Evolutionary conservation across 2,113 vertebrate species (phyloP), one percentile per base, ranked within the genome.

Genomic region (Syngnathus typhle): DNA sequence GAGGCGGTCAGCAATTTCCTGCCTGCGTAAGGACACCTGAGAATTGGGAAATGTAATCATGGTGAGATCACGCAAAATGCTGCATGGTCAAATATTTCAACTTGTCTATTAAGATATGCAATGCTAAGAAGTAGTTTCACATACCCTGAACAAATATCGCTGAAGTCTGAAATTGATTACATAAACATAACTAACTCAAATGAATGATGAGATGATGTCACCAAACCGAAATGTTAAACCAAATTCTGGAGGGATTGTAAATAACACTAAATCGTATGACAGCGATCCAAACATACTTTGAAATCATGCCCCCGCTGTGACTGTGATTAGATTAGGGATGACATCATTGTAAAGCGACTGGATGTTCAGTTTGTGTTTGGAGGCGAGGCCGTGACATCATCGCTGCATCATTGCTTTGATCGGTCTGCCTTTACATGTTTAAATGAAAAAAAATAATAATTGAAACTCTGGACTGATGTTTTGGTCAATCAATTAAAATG

Each of bases 1-100:
- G 78, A 99, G 94, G 38, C 89, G 91, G 64, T 96, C 95, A 37
- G 94, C 93, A 0, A 98, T 91, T 81, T 96, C 94, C 70, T 95
- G 94, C 77, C 92, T 93, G 62, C 88, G 90, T 43, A 90, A 67
- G 27, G 94, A 94, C 43, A 98, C 95, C 95, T 98, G 47, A 69
- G 73, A 70, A 51, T 10, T 65, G 44, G 19, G 23, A 69, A 41
- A 62, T 15, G 36, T 21, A 2, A 61, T 11, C n/a, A 11, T 61
- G 41, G 19, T 39, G 58, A 8, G 37, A 1, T 2, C 41, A 21
- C 6, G 16, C 8, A n/a, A 15, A 36, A 41, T 10, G 13, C 19
- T 13, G n/a, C n/a, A 0, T 1, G 13, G 6, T 38, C 3, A 60
- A 38, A 60, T 37, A 38, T 60, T 39, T 60, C 11, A 23, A 6